phyloP scores from a whole-genome alignment of 1,140 invertebrate genomes.

The Eufriesea mexicana region DNA sequence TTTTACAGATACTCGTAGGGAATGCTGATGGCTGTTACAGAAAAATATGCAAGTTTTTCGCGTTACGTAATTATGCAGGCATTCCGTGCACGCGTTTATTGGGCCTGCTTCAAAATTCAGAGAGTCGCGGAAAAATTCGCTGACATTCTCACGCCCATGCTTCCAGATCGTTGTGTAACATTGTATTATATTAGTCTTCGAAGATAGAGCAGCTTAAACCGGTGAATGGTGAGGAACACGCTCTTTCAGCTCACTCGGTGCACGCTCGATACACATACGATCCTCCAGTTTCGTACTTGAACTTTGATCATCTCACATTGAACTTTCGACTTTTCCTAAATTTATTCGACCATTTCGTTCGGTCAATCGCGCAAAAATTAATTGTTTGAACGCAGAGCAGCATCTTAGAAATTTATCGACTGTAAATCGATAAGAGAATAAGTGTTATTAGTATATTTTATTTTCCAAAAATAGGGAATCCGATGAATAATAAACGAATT shows the following conservation, averaged over 20 bases:
- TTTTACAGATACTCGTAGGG: no score
- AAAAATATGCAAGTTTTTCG: background rate
- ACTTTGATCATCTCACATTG: slow-evolving; percentile 1
- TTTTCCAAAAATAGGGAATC: no score
- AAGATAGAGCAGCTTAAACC: background rate
- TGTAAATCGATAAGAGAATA: no score
- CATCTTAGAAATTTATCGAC: no score
- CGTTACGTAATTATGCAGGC: background rate
- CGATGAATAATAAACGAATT: no score
- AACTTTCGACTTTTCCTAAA: background rate
- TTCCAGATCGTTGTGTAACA: slow-evolving; percentile 2
- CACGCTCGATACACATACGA: background rate
- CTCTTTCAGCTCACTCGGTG: no score
- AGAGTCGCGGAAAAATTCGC: background rate
- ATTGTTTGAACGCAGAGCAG: background rate
- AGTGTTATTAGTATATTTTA: no score
- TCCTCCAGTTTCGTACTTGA: background rate
- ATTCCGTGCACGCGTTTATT: background rate
- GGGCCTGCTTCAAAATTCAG: background rate
- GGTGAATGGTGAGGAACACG: background rate
- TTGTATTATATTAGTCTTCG: slow-evolving; percentile 1
- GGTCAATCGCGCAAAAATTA: background rate
- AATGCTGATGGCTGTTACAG: background rate
- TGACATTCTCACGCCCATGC: slow-evolving; percentile 15
- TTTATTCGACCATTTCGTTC: background rate